Conservation (phyloP, 1,140 invertebrate genomes). For the Caenorhabditis elegans region DNA sequence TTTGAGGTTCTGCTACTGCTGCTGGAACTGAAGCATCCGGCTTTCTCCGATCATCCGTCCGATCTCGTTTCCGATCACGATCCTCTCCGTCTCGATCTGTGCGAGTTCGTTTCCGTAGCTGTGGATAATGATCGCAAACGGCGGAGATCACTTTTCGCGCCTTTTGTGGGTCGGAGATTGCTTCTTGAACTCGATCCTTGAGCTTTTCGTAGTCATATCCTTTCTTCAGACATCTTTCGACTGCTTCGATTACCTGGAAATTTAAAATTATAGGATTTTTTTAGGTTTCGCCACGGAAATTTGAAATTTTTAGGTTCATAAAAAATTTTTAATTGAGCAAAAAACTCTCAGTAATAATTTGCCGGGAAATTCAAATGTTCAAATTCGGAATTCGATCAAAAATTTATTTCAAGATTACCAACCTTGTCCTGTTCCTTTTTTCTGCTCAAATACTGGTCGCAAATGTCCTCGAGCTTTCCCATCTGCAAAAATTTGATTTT, state of each 20-base stretch:
- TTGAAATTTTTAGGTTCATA: too few relatives aligned
- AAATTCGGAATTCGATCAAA: too few relatives aligned
- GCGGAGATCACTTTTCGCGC: conserved; percentile 35
- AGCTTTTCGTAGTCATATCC: conserved; percentile 40
- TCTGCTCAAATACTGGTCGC: conserved; percentile 29
- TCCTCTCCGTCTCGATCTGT: conserved; percentile 28
- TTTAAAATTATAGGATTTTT: background rate
- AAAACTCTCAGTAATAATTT: too few relatives aligned
- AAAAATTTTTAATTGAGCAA: too few relatives aligned
- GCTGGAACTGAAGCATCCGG: too few relatives aligned
- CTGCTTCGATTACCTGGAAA: conserved; percentile 26
- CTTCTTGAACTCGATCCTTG: conserved; percentile 26
- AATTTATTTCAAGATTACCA: background rate
- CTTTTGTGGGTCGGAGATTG: conserved; percentile 20
- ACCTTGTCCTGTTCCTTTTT: conserved; percentile 35
- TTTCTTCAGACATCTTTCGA: conserved; percentile 38
- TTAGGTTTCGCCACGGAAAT: too few relatives aligned
- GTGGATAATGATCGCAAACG: conserved; percentile 20
- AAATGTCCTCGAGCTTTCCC: conserved; percentile 40
- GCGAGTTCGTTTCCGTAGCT: conserved; percentile 35
- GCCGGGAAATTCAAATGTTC: too few relatives aligned
- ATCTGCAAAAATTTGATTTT: conserved; percentile 9
- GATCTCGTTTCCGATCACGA: conserved; percentile 1
- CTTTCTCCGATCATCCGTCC: background rate
- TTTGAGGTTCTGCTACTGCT: background rate